These are phyloP conservation scores for Channa maculata DNA, from an alignment of 2,113 vertebrate species.

Conservation along the genomic window DNA sequence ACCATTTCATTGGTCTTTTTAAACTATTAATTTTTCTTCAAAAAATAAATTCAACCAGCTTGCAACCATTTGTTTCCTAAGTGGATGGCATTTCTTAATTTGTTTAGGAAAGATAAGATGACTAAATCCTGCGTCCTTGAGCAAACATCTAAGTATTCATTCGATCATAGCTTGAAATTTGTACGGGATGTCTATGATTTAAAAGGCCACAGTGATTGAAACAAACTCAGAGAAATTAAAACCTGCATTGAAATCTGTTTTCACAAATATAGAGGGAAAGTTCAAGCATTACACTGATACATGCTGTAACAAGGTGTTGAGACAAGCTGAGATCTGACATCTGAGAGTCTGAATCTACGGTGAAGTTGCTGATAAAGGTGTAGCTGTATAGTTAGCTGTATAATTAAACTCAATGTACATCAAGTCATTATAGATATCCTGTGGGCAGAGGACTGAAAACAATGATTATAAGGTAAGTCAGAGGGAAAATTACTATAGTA, in stretches of 20 bases:
- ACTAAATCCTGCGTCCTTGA: background rate
- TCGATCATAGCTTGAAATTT: background rate
- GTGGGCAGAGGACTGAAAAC: conserved; percentile 51
- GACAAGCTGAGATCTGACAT: background rate
- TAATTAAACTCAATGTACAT: conserved; percentile 59
- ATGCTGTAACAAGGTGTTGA: background rate
- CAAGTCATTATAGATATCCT: conserved; percentile 43
- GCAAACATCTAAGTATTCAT: background rate
- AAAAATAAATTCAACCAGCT: background rate
- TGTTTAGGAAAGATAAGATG: too few relatives aligned
- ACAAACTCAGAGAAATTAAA: background rate
- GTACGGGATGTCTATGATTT: too few relatives aligned
- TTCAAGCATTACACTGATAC: background rate
- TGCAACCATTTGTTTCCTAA: background rate
- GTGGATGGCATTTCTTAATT: too few relatives aligned
- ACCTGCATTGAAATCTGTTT: background rate
- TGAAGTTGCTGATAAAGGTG: background rate
- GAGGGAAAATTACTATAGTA: conserved; percentile 47
- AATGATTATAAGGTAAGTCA: conserved; percentile 61
- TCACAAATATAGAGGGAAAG: background rate
- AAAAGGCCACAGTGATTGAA: background rate
- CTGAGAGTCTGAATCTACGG: background rate
- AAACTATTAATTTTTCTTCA: too few relatives aligned
- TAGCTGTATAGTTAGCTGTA: conserved; percentile 11
- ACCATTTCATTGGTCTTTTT: background rate